A percentile compares a stretch with the other conserved stretches of the same genome.
Conservation (phyloP, 2,797 vertebrate species). For the Cebuella pygmaea region DNA sequence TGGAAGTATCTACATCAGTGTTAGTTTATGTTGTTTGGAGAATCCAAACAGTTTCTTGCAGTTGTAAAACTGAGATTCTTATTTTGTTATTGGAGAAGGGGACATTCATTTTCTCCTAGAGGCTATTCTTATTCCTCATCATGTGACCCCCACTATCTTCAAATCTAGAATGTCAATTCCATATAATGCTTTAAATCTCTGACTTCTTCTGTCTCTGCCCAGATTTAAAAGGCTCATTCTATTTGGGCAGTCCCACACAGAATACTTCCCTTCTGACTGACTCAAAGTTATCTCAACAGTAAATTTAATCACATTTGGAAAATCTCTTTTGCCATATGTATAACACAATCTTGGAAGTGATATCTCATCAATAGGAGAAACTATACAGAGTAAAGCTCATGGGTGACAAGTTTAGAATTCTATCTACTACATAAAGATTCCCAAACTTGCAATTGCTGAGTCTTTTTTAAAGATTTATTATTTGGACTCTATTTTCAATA, state of each 20-base stretch:
- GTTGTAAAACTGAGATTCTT: neutral
- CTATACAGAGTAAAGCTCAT: slow-evolving; percentile 1
- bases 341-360: neutral
- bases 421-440: neutral
- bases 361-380: neutral
- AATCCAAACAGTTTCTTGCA: neutral
- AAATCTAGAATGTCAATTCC: neutral
- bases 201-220: neutral
- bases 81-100: neutral
- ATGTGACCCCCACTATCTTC: neutral
- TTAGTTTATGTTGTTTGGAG: neutral
- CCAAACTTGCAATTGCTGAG: neutral
- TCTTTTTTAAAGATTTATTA: neutral
- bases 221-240: neutral
- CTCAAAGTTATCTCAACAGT: slow-evolving; percentile 6
- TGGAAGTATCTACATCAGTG: neutral
- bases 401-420: slow-evolving; percentile 14
- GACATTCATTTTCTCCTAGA: neutral
- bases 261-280: neutral
- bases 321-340: neutral
- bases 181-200: neutral
- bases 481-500: neutral
- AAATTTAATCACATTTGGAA: slow-evolving; percentile 22
- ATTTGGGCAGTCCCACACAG: neutral
- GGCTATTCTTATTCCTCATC: neutral